Base-by-base conservation (phyloP, 2,113 vertebrate genomes). In the Alligator sinensis region DNA sequence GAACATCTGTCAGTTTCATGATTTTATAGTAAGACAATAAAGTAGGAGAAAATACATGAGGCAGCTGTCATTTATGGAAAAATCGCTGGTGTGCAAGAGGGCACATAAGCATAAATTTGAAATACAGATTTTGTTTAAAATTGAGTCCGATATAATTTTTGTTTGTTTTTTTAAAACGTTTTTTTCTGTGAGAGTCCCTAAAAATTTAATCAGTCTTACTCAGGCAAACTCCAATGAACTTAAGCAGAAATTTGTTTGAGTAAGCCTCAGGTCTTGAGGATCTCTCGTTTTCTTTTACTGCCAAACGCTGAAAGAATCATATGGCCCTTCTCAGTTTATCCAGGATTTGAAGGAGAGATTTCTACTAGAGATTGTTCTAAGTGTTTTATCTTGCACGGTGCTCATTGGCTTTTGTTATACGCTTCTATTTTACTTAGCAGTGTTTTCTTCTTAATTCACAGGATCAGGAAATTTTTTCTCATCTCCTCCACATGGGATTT, bases 311-410 rank as follows among this genome's bases (percentile, higher is more conserved):
- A 95, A 85, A 90, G 81, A 88, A 93, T 68, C 14, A 27, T 2
- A 4, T 89, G 27, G 34, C 27, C 14, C 82, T 85, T 89, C 63
- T 68, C 34, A 85, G 76, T 90, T 18, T 60, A 63, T 60, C n/a
- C 38, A 77, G 55, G 80, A 54, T 5, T 77, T 79, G 28, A 57
- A 89, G 30, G 47, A 72, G 6, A 9, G 57, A 77, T 76, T 87
- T 87, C 83, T 90, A 14, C 58, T 60, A 94, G 82, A 92, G 87
- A 30, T 74, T 86, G 34, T 68, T 95, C 61, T 21, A 24, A 80
- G 5, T 90, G 25, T 87, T 87, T 11, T 76, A 25, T 81, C 91
- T 81, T 57, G 6, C 70, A 34, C 25, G 64, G 4, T 75, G 64
- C 57, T 81, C 68, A 74, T 77, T 81, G 91, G 30, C 30, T 94